Evolutionary conservation across 2,888 invertebrate species (phyloP).

Genomic region (Empis livida): DNA sequence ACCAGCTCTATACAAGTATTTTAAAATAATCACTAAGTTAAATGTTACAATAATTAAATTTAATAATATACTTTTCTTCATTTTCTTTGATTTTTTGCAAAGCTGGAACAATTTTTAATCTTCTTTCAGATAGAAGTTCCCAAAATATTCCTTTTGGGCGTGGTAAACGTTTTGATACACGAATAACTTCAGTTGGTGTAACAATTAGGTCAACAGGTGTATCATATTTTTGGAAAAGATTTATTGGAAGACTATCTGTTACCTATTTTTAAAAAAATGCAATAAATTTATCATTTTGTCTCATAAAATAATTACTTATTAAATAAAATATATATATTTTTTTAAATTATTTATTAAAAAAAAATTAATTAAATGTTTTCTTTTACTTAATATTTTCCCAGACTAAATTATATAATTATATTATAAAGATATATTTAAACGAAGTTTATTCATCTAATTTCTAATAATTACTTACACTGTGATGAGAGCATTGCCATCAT

Average conservation of each 20-base stretch:
- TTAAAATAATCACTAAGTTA: not conserved
- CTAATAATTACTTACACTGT: no score
- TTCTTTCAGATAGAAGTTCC: constrained; percentile 60
- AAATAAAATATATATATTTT: no score
- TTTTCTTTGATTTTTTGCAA: constrained; percentile 54
- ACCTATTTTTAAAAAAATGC: constrained; percentile 35
- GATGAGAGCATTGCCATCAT: no score
- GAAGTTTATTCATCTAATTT: no score
- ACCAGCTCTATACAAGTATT: constrained; percentile 38
- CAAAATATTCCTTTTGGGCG: constrained; percentile 67
- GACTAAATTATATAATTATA: no score
- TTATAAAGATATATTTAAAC: no score
- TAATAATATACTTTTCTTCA: constrained; percentile 46
- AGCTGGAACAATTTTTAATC: constrained; percentile 58
- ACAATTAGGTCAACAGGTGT: constrained; percentile 76
- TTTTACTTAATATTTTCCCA: no score
- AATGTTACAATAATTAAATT: constrained; percentile 11
- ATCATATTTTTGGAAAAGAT: constrained; percentile 66
- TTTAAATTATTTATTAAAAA: no score
- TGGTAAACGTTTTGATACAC: constrained; percentile 42
- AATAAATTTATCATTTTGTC: no score
- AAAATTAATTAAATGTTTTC: no score
- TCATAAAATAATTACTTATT: no score
- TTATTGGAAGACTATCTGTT: constrained; percentile 57
- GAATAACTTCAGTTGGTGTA: constrained; percentile 67